A percentile compares a stretch with the other conserved stretches of the same genome.
Evolutionary conservation across 2,797 vertebrate species (phyloP).

Genomic region (Hypotaenidia okinawae): DNA sequence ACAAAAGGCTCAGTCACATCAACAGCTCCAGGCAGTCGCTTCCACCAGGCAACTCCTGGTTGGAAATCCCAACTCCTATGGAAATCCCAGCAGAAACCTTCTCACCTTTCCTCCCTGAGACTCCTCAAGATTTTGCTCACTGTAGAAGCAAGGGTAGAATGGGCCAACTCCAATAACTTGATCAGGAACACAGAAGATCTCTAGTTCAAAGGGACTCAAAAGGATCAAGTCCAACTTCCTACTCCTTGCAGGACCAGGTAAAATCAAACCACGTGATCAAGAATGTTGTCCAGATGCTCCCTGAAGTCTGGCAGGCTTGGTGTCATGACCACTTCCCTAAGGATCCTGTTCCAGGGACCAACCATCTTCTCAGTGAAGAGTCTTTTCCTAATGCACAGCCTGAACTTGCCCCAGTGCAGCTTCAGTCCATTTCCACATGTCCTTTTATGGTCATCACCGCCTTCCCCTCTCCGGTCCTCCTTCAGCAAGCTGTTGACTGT

Average conservation of each 20-base stretch:
- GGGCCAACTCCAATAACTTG: neutral
- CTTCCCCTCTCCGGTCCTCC: fast-evolving
- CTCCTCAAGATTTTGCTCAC: neutral
- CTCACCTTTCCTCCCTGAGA: neutral
- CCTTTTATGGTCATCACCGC: neutral
- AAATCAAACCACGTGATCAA: neutral
- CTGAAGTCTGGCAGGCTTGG: neutral
- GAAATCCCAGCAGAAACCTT: neutral
- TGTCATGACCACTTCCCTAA: neutral
- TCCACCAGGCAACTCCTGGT: neutral
- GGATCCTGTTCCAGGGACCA: neutral
- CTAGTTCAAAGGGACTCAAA: neutral
- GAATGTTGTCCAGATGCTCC: neutral
- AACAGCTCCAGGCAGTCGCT: neutral
- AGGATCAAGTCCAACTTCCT: neutral
- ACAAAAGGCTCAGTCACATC: neutral
- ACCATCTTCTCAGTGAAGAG: neutral
- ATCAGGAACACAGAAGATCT: neutral
- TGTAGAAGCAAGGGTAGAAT: neutral
- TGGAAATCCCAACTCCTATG: too few species aligned
- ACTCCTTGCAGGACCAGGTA: neutral
- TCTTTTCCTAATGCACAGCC: neutral
- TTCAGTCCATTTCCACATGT: neutral
- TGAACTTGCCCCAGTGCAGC: neutral
- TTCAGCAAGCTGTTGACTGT: neutral